A percentile compares a stretch with the other conserved stretches of the same genome.
Evolutionary conservation across 2,113 vertebrate genomes (phyloP).

Genomic region (Delphinus delphis): DNA sequence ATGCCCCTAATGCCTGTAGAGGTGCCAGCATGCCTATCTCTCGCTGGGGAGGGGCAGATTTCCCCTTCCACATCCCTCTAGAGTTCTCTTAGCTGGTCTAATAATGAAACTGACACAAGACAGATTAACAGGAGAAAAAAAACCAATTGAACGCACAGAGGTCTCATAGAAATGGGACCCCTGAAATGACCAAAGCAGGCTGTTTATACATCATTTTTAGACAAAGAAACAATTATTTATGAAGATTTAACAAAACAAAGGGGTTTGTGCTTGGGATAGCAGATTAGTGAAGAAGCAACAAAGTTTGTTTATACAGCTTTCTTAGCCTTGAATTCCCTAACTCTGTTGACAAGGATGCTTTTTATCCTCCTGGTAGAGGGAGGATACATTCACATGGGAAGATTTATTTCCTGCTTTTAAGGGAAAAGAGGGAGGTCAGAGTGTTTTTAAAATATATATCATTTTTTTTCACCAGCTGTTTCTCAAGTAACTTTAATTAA

Average conservation of each 20-base stretch:
- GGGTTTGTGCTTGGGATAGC: background rate
- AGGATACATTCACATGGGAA: background rate
- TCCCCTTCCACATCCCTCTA: too few relatives aligned
- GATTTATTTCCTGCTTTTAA: background rate
- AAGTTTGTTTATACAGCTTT: background rate
- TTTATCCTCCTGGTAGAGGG: background rate
- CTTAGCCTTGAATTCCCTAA: background rate
- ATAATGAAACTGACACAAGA: background rate
- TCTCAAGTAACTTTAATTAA: background rate
- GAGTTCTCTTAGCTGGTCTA: background rate
- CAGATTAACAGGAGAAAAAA: background rate
- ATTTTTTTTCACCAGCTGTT: background rate
- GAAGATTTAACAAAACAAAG: background rate
- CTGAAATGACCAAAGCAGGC: background rate
- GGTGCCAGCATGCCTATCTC: background rate
- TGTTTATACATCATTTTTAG: background rate
- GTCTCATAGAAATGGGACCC: background rate
- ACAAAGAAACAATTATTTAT: background rate
- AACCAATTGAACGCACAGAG: background rate
- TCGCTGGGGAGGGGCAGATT: background rate
- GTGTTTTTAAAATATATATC: background rate
- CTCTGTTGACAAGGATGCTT: background rate
- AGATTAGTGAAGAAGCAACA: background rate
- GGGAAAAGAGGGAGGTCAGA: background rate
- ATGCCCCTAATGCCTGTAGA: accelerated